Evolutionary conservation across 2,113 vertebrate species (phyloP).

Genomic region (Dolichotis patagonum): DNA sequence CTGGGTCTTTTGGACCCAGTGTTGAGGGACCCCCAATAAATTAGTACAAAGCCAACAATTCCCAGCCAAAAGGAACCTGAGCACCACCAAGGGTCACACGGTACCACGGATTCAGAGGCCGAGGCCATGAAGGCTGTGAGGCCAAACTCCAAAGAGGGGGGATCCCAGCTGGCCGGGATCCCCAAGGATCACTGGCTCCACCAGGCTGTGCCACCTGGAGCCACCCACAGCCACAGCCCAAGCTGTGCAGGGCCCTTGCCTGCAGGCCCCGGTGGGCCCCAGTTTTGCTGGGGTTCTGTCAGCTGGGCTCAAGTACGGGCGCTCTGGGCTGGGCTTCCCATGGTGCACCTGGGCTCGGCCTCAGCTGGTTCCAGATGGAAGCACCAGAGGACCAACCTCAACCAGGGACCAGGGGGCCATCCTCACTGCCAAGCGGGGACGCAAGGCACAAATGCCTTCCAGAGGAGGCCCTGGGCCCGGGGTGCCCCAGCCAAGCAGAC

Average conservation of each 20-base stretch:
- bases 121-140: not conserved
- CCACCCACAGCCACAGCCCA: not conserved
- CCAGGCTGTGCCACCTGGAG: not conserved
- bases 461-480: not conserved
- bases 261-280: not conserved
- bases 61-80: accelerated
- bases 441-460: accelerated
- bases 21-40: not conserved
- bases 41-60: accelerated
- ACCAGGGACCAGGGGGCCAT: accelerated
- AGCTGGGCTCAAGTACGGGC: not conserved
- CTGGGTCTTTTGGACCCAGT: not conserved
- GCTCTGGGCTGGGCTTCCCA: too few species aligned
- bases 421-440: not conserved
- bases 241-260: not conserved
- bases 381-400: accelerated
- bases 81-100: accelerated
- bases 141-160: too few species aligned
- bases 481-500: accelerated
- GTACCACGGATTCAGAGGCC: not conserved
- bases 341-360: too few species aligned
- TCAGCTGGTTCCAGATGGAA: not conserved
- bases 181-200: not conserved
- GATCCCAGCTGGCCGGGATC: not conserved
- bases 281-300: too few species aligned